Base-by-base conservation (phyloP, 64 coral and sea anemone genomes). In the Actinia equina region DNA sequence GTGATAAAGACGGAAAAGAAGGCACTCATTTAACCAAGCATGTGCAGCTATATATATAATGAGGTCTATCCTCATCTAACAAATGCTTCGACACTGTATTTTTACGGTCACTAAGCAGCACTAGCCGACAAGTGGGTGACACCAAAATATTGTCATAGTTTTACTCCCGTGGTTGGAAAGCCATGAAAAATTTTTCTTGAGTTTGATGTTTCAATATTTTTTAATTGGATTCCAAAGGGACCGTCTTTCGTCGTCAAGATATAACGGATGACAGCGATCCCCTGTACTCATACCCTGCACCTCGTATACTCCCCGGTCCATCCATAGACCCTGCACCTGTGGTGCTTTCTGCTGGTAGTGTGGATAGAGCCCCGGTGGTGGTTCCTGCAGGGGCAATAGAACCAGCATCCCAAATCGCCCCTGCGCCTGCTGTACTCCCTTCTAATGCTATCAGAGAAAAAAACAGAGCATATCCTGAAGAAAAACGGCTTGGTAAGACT, bases 371-470 rank as follows among this genome's bases (percentile, higher is more conserved):
- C 10, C 91, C 88, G 3, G 85, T 43, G 17, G 85, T 90, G 10
- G 81, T 56, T 22, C 88, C 94, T 25, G 91, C 89, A 23, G 88
- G 82, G 44, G 88, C 88, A 17, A 84, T 96, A 53, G 74, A 69
- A 17, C 94, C 94, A 60, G 84, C 94, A 78, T 88, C 94, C 46
- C 85, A 89, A 13, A 96, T 96, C 52, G 79, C 63, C 12, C 94
- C 94, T 17, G 94, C 94, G 45, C 94, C 94, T 14, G 91, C 49
- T 53, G 93, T 96, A 69, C 52, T 90, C 3, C 91, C 94, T 23
- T 82, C 88, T 45, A 88, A 70, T 84, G 94, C 94, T n/a, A 90
- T 91, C 25, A 96, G 85, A 27, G 91, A 93, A 71, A 93, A 96
- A 82, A 53, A 91, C 46, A 92, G 65, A 83, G 91, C 87, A 1